Base-by-base conservation (phyloP, 1,140 invertebrate genomes). In the Pseudomyrmex flavicornis region DNA sequence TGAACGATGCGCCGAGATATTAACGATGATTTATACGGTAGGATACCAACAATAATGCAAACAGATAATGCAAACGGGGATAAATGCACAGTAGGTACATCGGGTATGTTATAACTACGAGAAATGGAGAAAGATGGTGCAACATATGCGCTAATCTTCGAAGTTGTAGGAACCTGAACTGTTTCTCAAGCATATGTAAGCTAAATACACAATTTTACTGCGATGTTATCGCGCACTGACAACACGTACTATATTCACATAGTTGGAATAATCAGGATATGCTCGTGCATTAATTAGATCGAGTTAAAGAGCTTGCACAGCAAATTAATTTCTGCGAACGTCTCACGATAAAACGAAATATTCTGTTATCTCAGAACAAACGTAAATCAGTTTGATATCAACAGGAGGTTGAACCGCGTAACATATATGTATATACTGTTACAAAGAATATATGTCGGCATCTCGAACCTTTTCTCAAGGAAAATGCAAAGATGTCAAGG, bases 401-500 rank as follows among this genome's bases (percentile, higher is more conserved):
- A 52, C 5, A 3, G n/a, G 3, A 22, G 52, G n/a, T 54, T 10
- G 61, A 35, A 26, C 2, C 12, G 17, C 22, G 44, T 48, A 22
- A 74, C 9, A 44, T 10, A 20, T 20, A 59, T 44, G 44, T 61
- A 52, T 13, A 52, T 52, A n/a, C 15, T 12, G 17, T 35, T 15
- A 63, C 26, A n/a, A n/a, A 76, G 12, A 65, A 22, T 35, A 35
- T 22, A 2, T 26, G 20, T 52, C 61, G 26, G 52, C 15, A 10
- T 46, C 54, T 61, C 68, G 4, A 54, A n/a, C 8, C 2, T 35
- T 50, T 48, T 76, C 59, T 66, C n/a, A 22, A 35, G n/a, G 48
- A 59, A 85, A 75, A 86, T 70, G 85, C 75, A 87, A 86, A 86
- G 86, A 82, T 84, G 80, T 87, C 69, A 77, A 76, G 84, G 68